These are phyloP conservation scores for Lycocorax pyrrhopterus DNA, from an alignment of 2,113 vertebrate species.

Conservation along the genomic window DNA sequence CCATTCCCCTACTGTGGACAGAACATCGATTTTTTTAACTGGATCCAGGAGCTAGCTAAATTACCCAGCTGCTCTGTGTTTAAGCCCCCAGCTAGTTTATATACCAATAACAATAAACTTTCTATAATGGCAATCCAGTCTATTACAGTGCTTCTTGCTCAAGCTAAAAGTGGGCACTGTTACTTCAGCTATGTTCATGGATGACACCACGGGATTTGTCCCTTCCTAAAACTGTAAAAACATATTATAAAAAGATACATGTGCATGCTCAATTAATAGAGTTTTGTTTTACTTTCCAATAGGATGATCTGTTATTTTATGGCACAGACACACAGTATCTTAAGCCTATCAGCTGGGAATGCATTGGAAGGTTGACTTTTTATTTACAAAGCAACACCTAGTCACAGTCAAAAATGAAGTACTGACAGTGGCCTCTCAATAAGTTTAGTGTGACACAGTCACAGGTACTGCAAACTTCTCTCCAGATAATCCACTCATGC, in stretches of 20 bases:
- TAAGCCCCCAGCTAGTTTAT: slow-evolving; percentile 71
- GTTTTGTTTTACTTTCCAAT: not conserved
- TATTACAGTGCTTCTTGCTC: slow-evolving; percentile 33
- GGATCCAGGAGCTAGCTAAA: slow-evolving; percentile 78
- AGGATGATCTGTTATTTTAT: not conserved
- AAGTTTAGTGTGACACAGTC: not conserved
- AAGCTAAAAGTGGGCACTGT: slow-evolving; percentile 43
- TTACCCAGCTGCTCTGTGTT: slow-evolving; percentile 73
- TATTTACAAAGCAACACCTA: not conserved
- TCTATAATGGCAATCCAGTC: slow-evolving; percentile 56
- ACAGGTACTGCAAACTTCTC: not conserved
- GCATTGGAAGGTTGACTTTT: not conserved
- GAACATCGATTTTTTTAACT: slow-evolving; percentile 71
- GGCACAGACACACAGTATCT: not conserved
- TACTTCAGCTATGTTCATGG: not conserved
- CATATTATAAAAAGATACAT: not conserved
- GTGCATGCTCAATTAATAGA: not conserved
- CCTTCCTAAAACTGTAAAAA: not conserved
- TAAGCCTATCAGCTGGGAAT: not conserved
- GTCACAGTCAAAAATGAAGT: not conserved
- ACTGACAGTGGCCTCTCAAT: not conserved
- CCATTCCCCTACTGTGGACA: slow-evolving; percentile 68
- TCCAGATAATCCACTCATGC: not conserved
- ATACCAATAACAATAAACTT: slow-evolving; percentile 78
- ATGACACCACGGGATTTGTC: not conserved